Evolutionary conservation across 1,140 invertebrate species (phyloP).

Genomic region (Heliconius congener): DNA sequence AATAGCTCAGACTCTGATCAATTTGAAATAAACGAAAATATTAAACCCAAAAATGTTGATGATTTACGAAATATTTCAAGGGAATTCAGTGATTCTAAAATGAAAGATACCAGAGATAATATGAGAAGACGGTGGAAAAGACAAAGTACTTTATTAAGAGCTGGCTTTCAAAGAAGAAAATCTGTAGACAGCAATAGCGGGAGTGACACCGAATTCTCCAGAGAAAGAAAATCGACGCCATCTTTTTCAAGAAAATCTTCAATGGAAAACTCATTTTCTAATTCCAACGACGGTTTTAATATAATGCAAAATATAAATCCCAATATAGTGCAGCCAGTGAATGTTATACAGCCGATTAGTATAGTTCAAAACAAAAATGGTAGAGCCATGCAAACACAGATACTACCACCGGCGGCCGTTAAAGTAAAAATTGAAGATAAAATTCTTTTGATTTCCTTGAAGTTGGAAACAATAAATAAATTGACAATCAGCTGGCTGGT

Average conservation of each 20-base stretch:
- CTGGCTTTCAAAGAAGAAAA: slow-evolving; percentile 70
- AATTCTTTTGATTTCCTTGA: slow-evolving; percentile 84
- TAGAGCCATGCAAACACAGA: slow-evolving; percentile 65
- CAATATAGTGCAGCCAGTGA: slow-evolving; percentile 65
- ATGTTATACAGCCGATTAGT: slow-evolving; percentile 73
- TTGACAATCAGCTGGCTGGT: slow-evolving; percentile 86
- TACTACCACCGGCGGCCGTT: slow-evolving; percentile 78
- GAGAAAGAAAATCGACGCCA: slow-evolving; percentile 41
- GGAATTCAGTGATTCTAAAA: slow-evolving; percentile 56
- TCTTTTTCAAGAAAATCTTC: slow-evolving; percentile 59
- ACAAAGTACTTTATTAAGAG: slow-evolving; percentile 71
- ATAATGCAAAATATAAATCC: slow-evolving; percentile 67
- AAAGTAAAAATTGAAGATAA: slow-evolving; percentile 85
- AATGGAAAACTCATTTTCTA: slow-evolving; percentile 55
- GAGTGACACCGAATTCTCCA: slow-evolving; percentile 62
- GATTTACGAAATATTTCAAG: slow-evolving; percentile 54
- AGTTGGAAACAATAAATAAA: slow-evolving; percentile 81
- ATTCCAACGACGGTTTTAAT: slow-evolving; percentile 63
- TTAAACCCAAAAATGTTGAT: slow-evolving; percentile 67
- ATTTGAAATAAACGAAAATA: slow-evolving; percentile 67
- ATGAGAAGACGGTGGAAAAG: slow-evolving; percentile 70
- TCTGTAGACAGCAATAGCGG: slow-evolving; percentile 67
- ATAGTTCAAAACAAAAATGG: slow-evolving; percentile 71
- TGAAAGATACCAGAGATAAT: slow-evolving; percentile 61
- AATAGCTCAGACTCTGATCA: slow-evolving; percentile 71